Base-by-base conservation (phyloP, 1,140 invertebrate genomes). In the Mycetomoellerius zeteki region DNA sequence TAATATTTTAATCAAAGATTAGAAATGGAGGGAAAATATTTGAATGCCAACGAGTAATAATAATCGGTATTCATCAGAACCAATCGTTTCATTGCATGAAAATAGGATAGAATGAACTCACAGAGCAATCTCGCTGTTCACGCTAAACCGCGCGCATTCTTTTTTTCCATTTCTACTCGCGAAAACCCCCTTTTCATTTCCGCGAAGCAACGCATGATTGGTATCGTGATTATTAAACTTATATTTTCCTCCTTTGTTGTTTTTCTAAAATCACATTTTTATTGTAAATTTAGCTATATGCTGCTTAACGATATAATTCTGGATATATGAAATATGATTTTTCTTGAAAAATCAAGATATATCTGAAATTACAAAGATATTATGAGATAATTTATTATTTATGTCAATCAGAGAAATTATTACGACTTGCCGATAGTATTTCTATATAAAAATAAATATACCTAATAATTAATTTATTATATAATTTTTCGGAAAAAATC, bases 91-190 rank as follows among this genome's bases (percentile, higher is more conserved):
- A 50, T 56, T 43, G 43, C 54, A 56, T 62, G 33, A 75, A 73
- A 73, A 73, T 50, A 84, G 56, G 75, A 75, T 56, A 71, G 69
- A 84, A 84, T 75, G 80, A 75, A 75, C 56, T 43, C 67, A 24
- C 69, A 84, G 54, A 82, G 30, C 58, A 84, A 84, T 84, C 80
- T 75, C 54, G 80, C 37, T 81, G 19, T 75, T 84, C 80, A 84
- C 80, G 80, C 54, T 84, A 75, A 84, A 84, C 80, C 69, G 69
- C 69, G 24, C 80, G 24, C 52, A 33, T n/a, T 84, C 4, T 50
- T 78, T 72, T 80, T 58, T 84, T 75, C 50, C 69, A 75, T 84
- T 84, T 21, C 33, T 12, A 43, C 21, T 84, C 80, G 54, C 43
- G 54, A 33, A 60, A 60, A 27, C 24, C 24, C 80, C 52, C 7